Evolutionary conservation across 1,140 invertebrate genomes (phyloP).

Genomic region (Latrodectus geometricus): DNA sequence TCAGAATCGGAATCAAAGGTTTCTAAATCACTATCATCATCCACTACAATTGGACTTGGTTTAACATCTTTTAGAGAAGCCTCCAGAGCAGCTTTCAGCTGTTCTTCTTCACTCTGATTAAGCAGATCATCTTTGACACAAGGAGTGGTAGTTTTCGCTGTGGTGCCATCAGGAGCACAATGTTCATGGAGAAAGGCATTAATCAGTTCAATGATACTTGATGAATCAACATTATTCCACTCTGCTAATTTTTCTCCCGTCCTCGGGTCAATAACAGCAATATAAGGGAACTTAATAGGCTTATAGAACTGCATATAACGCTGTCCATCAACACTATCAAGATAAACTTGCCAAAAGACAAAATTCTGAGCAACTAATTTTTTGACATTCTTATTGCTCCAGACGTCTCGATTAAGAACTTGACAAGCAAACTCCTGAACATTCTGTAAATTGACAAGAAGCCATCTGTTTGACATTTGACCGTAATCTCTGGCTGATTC

Average conservation of each 20-base stretch:
- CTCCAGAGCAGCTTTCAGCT: slow-evolving; percentile 71
- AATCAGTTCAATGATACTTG: slow-evolving; percentile 71
- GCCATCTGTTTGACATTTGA: slow-evolving; percentile 76
- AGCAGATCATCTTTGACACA: slow-evolving; percentile 64
- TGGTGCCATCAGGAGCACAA: slow-evolving; percentile 65
- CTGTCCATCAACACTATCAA: slow-evolving; percentile 77
- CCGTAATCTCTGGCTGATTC: slow-evolving; percentile 75
- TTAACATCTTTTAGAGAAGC: slow-evolving; percentile 68
- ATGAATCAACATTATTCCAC: slow-evolving; percentile 73
- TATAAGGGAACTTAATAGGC: slow-evolving; percentile 77
- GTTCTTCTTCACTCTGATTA: slow-evolving; percentile 71
- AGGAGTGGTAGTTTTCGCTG: not conserved
- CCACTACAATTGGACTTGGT: slow-evolving; percentile 47
- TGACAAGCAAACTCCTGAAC: slow-evolving; percentile 80
- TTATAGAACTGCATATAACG: slow-evolving; percentile 80
- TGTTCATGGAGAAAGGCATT: slow-evolving; percentile 67
- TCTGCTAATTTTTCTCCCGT: slow-evolving; percentile 77
- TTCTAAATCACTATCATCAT: slow-evolving; percentile 67
- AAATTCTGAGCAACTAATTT: slow-evolving; percentile 79
- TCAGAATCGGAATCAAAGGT: slow-evolving; percentile 68
- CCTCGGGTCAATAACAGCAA: slow-evolving; percentile 81
- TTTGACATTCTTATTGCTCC: slow-evolving; percentile 78
- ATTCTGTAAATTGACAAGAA: slow-evolving; percentile 84
- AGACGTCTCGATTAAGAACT: slow-evolving; percentile 82
- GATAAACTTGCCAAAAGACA: slow-evolving; percentile 84